Evolutionary conservation across 30 jellyfish, hydroid and myxozoan genomes (phyloP), one percentile per base, ranked within the genome.

Genomic region (Chrysaora quinquecirrha): DNA sequence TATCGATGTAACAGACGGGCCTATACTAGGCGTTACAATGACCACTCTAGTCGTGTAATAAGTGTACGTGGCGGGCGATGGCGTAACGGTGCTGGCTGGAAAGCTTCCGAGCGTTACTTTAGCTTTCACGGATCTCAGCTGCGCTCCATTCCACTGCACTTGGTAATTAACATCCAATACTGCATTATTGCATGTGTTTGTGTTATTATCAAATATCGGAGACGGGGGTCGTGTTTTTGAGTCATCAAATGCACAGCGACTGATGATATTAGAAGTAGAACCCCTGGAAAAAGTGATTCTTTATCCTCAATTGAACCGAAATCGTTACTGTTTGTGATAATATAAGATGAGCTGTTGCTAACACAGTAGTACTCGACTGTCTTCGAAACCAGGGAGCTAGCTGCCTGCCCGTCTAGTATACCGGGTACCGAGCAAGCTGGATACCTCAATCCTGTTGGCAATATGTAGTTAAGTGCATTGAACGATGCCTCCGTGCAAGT

Each of bases 361-460:
- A 74, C 21, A 62, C 96, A 87, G 48, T 87, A 87, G 32, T 87
- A 87, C 48, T 87, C 96, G 14, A 87, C 84, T 22, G 82, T 66
- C 47, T 47, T 56, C 4, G 76, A 10, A 3, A 78, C 90, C 0
- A 52, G 23, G 9, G 90, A 52, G 33, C 43, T 77, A 38, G 76
- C 34, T 1, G 88, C 47, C 47, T 23, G 33, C 33, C 90, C 96
- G 56, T 52, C 73, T 14, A 76, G 77, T 18, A 87, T 38, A 0
- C 86, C 90, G 10, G 85, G 86, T 30, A 69, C 87, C 4, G 48
- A 54, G 50, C 96, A 87, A 0, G 96, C 77, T 1, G 90, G 87
- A 52, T 31, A 52, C 4, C 52, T 58, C 33, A 71, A 29, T 1
- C 74, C 69, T 19, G 80, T 20, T 19, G 87, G 79, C 22, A 71